Base-by-base conservation (phyloP, 2,888 invertebrate species). In the Nesidiocoris tenuis region DNA sequence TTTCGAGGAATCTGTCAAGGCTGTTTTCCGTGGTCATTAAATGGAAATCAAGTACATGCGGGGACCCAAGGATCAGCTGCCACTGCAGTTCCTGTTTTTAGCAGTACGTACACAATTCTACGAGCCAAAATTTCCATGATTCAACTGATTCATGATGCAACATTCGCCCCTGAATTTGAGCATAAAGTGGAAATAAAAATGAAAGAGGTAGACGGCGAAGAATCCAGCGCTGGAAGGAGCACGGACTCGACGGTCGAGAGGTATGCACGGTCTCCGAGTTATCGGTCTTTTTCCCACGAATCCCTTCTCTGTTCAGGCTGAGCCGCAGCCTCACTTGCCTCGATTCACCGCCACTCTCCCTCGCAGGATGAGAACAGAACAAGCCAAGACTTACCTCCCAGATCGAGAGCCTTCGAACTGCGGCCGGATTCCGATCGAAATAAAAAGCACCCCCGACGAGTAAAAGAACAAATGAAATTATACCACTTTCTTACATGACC, bases 241-340 rank as follows among this genome's bases (percentile, higher is more conserved):
- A 63, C 61, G 72, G 72, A 39, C 39, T 39, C 39, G 39, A 39
- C 39, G 39, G 39, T 12, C 39, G 39, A 39, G 39, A 61, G 61
- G 72, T 61, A 72, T 61, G 72, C 63, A 72, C 63, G 72, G 65
- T 39, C 39, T 39, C 61, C 61, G 19, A 63, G 72, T 72, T 72
- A 72, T 72, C 72, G 72, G 72, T 72, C 72, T 72, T 72, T 72
- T 72, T 72, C 72, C 72, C 72, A 72, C 72, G 72, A 72, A 72
- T 72, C 72, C 61, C 61, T 72, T 54, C 56, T 39, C 39, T 39
- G 5, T 7, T 39, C 39, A 12, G 39, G 39, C 39, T 7, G 9
- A n/a, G n/a, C 59, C 59, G 3, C 59, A 16, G 64, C 24, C 59
- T 67, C 7, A 16, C 70, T 70, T 16, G 9, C 17, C 5, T 57